Conservation (phyloP, 2,797 vertebrate genomes). For the Mionectes olivaceus region DNA sequence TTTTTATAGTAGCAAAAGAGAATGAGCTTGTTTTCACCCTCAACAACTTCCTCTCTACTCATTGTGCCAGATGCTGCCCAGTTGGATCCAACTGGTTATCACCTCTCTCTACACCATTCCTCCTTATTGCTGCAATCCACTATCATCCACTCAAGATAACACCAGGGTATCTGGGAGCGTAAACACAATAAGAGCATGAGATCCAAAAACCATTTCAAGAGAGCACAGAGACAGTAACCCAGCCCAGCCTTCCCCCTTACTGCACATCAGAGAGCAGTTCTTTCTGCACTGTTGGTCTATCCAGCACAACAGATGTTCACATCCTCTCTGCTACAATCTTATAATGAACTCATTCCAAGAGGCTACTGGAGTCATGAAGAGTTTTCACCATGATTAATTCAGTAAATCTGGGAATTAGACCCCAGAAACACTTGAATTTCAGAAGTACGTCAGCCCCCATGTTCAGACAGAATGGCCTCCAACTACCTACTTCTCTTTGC, state of each 20-base stretch:
- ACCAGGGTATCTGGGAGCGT: neutral
- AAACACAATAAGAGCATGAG: neutral
- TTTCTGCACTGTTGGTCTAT: neutral
- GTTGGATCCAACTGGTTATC: constrained; percentile 27
- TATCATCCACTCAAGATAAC: neutral
- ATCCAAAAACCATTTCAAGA: neutral
- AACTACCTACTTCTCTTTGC: neutral
- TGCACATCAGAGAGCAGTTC: neutral
- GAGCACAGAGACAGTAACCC: neutral
- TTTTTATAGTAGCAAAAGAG: constrained; percentile 19
- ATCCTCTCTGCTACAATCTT: neutral
- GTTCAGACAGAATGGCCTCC: neutral
- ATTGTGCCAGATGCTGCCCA: constrained; percentile 21
- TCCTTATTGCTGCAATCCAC: neutral
- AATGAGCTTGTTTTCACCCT: constrained; percentile 35
- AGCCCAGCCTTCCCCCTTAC: neutral
- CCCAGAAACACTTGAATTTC: neutral
- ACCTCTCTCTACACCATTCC: neutral
- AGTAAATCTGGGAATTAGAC: neutral
- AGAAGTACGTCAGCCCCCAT: neutral
- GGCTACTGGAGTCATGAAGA: neutral
- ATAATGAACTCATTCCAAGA: neutral
- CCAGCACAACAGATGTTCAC: neutral
- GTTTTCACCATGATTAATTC: neutral
- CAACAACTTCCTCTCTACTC: constrained; percentile 12